A percentile compares a stretch with the other conserved stretches of the same genome.
Evolutionary conservation across 1,140 invertebrate species (phyloP).

Genomic region (Monomorium pharaonis): DNA sequence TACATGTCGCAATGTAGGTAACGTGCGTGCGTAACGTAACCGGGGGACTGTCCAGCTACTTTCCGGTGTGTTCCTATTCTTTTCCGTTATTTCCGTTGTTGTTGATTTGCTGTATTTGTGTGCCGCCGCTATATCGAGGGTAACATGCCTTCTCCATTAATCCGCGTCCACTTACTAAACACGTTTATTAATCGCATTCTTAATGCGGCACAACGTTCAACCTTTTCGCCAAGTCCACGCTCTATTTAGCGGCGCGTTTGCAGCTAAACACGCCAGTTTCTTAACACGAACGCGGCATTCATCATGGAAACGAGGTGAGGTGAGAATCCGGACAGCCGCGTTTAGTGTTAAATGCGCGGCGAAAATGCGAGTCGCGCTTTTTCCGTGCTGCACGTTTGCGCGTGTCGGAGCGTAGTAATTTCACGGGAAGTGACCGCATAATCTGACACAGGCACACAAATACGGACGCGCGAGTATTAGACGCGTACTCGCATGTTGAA

Average conservation of each 20-base stretch:
- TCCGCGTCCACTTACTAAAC: too few species aligned
- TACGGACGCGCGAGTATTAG: neutral
- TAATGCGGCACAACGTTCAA: too few species aligned
- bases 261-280: neutral
- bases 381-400: neutral
- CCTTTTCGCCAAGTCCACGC: neutral
- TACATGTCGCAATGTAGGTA: neutral
- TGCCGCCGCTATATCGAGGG: neutral
- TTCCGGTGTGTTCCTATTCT: conserved; percentile 12
- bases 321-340: neutral
- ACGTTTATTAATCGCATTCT: neutral
- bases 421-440: conserved; percentile 43
- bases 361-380: conserved; percentile 2
- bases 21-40: neutral
- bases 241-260: neutral
- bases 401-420: conserved; percentile 22
- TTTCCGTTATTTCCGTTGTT: conserved; percentile 1
- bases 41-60: neutral
- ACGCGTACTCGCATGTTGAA: conserved; percentile 11
- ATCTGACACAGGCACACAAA: neutral
- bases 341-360: neutral
- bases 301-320: neutral
- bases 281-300: neutral
- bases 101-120: too few species aligned
- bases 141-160: neutral